Base-by-base conservation (phyloP, 2,888 invertebrate genomes). In the Drosophila nigritarsus region DNA sequence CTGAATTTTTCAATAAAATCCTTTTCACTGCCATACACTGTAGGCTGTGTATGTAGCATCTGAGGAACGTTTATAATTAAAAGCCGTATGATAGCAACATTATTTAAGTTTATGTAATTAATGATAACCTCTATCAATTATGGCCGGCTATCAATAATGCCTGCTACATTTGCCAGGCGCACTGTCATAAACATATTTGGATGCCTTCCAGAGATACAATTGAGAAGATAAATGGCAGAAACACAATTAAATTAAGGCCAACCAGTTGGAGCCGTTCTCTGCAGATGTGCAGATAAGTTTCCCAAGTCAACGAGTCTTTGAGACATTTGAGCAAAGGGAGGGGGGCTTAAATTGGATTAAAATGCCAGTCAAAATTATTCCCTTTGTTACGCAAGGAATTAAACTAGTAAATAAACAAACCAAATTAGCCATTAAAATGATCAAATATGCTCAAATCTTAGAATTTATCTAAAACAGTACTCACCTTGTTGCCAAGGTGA, bases 201-300 rank as follows among this genome's bases (percentile, higher is more conserved):
- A 42, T 67, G 53, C 53, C 38, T 24, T 29, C 20, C 20, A 27
- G 4, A 20, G 32, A 18, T 29, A n/a, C 15, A 54, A 65, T 13
- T 32, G 48, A 9, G 48, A 49, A 65, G 54, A 65, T 66, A 65
- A 66, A 65, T 66, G 20, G 32, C 48, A 32, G 18, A 38, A 66
- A 27, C 55, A 55, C 50, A 65, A 67, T 67, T 55, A 65, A 64
- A 64, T 64, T n/a, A 32, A n/a, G 20, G 29, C 29, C n/a, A 34
- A 30, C 11, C 32, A 24, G 24, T 45, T 24, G 45, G 15, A 38
- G 36, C 20, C 13, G 20, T 38, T n/a, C 3, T n/a, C n/a, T 9
- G 40, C 18, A 34, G 24, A 51, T 29, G 27, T 18, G 51, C 29
- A 11, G 11, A 32, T 6, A 34, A 40, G 27, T 29, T 24, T n/a